These are phyloP conservation scores for Vespertilio murinus DNA, from an alignment of 2,797 vertebrate species.

Conservation along the genomic window DNA sequence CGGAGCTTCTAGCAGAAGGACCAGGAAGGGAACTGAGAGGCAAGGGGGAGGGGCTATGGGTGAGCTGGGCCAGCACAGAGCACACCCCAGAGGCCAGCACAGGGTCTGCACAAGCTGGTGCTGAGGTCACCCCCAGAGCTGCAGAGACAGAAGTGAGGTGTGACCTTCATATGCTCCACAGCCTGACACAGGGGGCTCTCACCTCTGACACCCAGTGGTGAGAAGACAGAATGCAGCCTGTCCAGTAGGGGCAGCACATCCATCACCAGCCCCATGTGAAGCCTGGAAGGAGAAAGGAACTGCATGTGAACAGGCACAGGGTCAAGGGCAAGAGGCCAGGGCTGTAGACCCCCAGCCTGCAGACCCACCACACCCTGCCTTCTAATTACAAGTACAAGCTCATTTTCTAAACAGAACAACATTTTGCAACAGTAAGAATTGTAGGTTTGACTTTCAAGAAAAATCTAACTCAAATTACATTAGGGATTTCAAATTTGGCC, in stretches of 20 bases:
- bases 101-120: neutral
- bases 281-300: neutral
- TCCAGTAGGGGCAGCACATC: neutral
- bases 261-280: too few relatives aligned
- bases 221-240: neutral
- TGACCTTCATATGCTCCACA: neutral
- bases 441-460: too few relatives aligned
- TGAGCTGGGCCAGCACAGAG: neutral
- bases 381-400: neutral
- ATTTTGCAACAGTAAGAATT: too few relatives aligned
- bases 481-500: too few relatives aligned
- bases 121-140: neutral
- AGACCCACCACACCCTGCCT: neutral
- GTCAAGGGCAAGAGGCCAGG: neutral
- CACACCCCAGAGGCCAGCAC: neutral
- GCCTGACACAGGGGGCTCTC: neutral
- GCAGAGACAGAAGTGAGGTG: neutral
- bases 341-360: neutral
- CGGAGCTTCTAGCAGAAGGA: neutral
- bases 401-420: neutral
- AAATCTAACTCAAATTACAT: too few relatives aligned
- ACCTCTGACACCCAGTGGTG: neutral
- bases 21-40: fast-evolving
- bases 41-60: fast-evolving
- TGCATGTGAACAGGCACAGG: neutral